Evolutionary conservation across 2,113 vertebrate genomes (phyloP).

Genomic region (Mormoops blainvillei): DNA sequence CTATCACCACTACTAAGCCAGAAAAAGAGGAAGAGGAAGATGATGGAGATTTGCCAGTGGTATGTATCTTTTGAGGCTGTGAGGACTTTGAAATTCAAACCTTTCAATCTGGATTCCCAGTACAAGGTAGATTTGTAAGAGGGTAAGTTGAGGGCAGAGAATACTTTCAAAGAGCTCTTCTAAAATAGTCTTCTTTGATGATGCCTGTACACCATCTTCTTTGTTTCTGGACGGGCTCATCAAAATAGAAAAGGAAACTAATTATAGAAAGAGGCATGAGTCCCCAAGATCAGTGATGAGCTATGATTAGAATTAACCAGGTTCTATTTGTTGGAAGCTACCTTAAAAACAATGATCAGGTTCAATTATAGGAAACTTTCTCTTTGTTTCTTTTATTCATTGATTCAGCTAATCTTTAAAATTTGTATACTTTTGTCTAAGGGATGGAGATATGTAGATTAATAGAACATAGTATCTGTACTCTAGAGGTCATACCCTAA

Average conservation of each 20-base stretch:
- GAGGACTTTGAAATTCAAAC: not conserved
- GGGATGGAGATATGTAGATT: not conserved
- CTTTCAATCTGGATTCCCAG: rapidly evolving
- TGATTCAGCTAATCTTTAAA: slow-evolving; percentile 16
- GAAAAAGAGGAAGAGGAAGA: slow-evolving; percentile 89
- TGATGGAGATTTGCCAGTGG: slow-evolving; percentile 85
- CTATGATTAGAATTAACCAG: not conserved
- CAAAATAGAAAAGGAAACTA: not conserved
- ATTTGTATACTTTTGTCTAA: not conserved
- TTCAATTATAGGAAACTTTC: not conserved
- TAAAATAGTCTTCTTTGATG: not conserved
- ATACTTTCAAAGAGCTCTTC: slow-evolving; percentile 12
- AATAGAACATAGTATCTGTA: not conserved
- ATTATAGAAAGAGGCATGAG: not conserved
- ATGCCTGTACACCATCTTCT: not conserved
- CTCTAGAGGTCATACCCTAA: not conserved
- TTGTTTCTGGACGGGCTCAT: not conserved
- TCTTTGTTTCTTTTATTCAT: not conserved
- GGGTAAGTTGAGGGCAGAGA: not conserved
- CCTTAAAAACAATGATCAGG: not conserved
- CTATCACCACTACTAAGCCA: slow-evolving; percentile 75
- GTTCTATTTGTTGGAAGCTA: not conserved
- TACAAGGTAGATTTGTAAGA: rapidly evolving
- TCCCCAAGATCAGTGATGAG: not conserved
- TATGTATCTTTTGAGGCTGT: slow-evolving; percentile 42